These are phyloP conservation scores for Phalloptychus januarius DNA, from an alignment of 2,797 vertebrate species.

Conservation along the genomic window DNA sequence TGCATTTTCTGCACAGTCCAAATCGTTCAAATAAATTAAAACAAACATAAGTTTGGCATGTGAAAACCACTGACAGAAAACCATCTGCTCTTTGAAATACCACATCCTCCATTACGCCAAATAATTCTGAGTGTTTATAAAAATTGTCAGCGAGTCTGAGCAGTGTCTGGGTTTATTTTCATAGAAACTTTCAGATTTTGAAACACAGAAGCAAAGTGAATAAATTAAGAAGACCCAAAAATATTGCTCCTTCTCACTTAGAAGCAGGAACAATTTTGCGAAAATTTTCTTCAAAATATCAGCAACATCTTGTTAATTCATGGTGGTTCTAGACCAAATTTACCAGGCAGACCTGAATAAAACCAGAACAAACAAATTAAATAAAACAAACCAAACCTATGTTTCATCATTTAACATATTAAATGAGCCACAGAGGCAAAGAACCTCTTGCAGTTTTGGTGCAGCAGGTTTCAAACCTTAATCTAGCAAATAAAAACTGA, in stretches of 20 bases:
- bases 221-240: neutral
- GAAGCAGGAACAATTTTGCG: neutral
- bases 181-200: neutral
- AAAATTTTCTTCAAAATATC: neutral
- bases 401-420: too few relatives aligned
- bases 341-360: too few relatives aligned
- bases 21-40: neutral
- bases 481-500: too few relatives aligned
- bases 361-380: neutral
- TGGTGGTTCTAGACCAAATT: too few relatives aligned
- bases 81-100: neutral
- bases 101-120: too few relatives aligned
- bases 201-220: neutral
- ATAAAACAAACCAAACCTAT: neutral
- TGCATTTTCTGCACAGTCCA: conserved; percentile 12
- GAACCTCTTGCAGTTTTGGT: too few relatives aligned
- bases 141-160: neutral
- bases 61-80: conserved; percentile 4
- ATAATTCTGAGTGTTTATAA: too few relatives aligned
- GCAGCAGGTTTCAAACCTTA: too few relatives aligned
- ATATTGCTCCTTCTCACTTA: neutral
- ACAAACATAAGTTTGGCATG: neutral
- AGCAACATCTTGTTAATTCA: neutral
- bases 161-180: neutral
- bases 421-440: too few relatives aligned